These are phyloP conservation scores for Clusia tigrina DNA, from an alignment of 2,888 invertebrate genomes.

Conservation along the genomic window DNA sequence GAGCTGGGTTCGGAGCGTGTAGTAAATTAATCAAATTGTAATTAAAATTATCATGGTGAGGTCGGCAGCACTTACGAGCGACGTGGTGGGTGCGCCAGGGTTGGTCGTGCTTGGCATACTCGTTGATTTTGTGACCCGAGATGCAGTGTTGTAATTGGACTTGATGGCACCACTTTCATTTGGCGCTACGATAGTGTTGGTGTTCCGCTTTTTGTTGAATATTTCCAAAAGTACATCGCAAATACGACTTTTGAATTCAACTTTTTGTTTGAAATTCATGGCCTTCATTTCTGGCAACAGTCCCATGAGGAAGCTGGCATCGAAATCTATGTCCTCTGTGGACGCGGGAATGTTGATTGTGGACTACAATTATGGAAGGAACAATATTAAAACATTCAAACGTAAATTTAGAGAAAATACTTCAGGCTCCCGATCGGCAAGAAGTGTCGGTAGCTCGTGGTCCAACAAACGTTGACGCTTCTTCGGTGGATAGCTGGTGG, in stretches of 20 bases:
- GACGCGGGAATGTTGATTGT: neutral
- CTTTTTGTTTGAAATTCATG: conserved; percentile 58
- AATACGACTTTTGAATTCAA: conserved; percentile 55
- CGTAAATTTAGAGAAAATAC: neutral
- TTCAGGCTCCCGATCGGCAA: neutral
- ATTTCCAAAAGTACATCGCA: conserved; percentile 56
- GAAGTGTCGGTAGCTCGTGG: too few species aligned
- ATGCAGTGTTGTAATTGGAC: too few species aligned
- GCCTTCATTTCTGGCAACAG: conserved; percentile 56
- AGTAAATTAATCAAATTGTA: too few species aligned
- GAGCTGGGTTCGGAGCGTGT: conserved; percentile 28
- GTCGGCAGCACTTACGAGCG: conserved; percentile 36
- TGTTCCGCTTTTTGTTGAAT: conserved; percentile 34
- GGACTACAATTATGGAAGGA: neutral
- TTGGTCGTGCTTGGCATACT: too few species aligned
- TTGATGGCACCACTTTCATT: conserved; percentile 25
- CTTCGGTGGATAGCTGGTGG: neutral
- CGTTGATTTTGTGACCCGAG: too few species aligned
- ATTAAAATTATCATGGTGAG: conserved; percentile 38
- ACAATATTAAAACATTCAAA: neutral
- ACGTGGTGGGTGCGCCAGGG: conserved; percentile 20
- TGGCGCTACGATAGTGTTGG: neutral
- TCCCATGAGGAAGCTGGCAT: conserved; percentile 54
- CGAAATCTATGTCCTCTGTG: too few species aligned
- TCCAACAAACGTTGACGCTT: conserved; percentile 2